These are phyloP conservation scores for Gambusia yucatana DNA, from an alignment of 2,797 vertebrate species.

Conservation along the genomic window DNA sequence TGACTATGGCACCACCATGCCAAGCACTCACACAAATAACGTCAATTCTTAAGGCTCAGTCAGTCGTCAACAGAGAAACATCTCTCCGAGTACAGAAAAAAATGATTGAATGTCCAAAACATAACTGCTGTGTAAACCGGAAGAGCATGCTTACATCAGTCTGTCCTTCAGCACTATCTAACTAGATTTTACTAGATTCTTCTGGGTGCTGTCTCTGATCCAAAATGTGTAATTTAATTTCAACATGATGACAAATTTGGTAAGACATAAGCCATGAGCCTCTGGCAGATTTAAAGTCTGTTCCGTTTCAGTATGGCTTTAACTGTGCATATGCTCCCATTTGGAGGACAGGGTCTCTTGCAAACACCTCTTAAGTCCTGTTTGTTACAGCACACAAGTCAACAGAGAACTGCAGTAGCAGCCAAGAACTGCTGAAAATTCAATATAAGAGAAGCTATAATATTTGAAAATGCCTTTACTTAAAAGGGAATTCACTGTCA, in stretches of 20 bases:
- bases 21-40: slow-evolving; percentile 12
- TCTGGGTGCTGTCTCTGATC: slow-evolving; percentile 26
- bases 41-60: slow-evolving; percentile 10
- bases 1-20: slow-evolving; percentile 5
- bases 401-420: slow-evolving; percentile 35
- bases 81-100: slow-evolving; percentile 5
- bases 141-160: not conserved
- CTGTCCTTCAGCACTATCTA: not conserved
- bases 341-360: slow-evolving; percentile 38
- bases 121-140: not conserved
- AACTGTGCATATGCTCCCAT: slow-evolving; percentile 11
- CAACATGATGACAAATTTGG: slow-evolving; percentile 27
- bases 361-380: slow-evolving; percentile 50
- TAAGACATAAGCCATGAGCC: slow-evolving; percentile 33
- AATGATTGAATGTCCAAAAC: slow-evolving; percentile 13
- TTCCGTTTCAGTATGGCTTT: slow-evolving; percentile 17
- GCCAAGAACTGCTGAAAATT: slow-evolving; percentile 53
- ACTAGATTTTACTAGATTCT: slow-evolving; percentile 29
- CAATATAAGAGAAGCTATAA: slow-evolving; percentile 43
- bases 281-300: slow-evolving; percentile 23
- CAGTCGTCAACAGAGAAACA: not conserved
- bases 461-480: slow-evolving; percentile 57
- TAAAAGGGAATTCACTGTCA: slow-evolving; percentile 54
- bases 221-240: slow-evolving; percentile 53
- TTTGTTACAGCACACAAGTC: slow-evolving; percentile 39